Conservation (phyloP, 2,113 vertebrate genomes). For the Brachypteracias leptosomus region DNA sequence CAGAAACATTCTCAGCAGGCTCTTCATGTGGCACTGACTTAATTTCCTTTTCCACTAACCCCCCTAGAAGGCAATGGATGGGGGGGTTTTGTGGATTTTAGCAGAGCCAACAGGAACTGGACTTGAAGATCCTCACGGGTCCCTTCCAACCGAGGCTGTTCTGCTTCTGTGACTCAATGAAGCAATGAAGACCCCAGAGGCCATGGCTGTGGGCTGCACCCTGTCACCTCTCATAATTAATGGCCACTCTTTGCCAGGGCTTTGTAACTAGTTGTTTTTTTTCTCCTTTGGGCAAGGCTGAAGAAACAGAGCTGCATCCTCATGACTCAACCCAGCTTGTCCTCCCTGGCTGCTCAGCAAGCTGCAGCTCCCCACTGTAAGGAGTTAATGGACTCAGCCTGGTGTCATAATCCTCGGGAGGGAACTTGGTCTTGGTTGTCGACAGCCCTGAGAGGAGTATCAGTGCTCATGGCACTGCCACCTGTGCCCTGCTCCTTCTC, state of each 20-base stretch:
- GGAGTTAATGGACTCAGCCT: not conserved
- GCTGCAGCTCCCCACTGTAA: not conserved
- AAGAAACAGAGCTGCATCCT: not conserved
- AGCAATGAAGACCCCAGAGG: not conserved
- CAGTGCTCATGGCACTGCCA: accelerated
- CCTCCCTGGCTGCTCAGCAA: not conserved
- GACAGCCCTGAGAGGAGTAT: not conserved
- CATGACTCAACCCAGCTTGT: not conserved
- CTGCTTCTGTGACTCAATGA: not conserved
- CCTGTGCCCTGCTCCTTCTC: not conserved
- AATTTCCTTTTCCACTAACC: not conserved
- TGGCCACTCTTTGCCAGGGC: not conserved
- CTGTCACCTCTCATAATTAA: not conserved
- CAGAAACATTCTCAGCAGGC: not conserved
- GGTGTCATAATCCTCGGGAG: not conserved
- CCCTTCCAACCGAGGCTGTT: not conserved
- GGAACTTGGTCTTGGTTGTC: not conserved
- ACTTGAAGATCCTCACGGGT: not conserved
- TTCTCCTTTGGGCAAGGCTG: not conserved
- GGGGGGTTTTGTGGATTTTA: not conserved
- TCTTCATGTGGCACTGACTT: not conserved
- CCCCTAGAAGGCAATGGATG: not conserved
- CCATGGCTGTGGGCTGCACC: not conserved
- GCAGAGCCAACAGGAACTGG: not conserved
- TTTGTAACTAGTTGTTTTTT: not conserved